phyloP scores from a whole-genome alignment of 2,797 vertebrate genomes.

The Adrianichthys oophorus region DNA sequence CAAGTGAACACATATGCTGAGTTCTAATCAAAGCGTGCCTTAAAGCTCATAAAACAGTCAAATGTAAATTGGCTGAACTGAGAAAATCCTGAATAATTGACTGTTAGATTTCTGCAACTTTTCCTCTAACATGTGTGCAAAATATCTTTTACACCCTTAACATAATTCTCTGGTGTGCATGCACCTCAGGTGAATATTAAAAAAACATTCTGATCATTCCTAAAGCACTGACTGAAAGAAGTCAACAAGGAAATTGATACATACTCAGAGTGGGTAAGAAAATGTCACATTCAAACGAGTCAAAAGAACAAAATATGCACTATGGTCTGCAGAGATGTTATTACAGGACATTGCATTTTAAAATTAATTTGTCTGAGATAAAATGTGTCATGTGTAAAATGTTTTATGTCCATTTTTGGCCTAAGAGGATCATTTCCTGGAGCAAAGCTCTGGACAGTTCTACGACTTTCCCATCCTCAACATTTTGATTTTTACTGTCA shows the following conservation, averaged over 20 bases:
- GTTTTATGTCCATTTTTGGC: too few relatives aligned
- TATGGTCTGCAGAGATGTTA: too few relatives aligned
- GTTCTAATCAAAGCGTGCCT: constrained; percentile 8
- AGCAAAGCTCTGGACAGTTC: too few relatives aligned
- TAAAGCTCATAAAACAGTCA: constrained; percentile 18
- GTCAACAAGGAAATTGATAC: not conserved
- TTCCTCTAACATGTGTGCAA: constrained; percentile 17
- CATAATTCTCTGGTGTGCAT: constrained; percentile 1
- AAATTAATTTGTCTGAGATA: too few relatives aligned
- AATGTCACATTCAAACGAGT: too few relatives aligned
- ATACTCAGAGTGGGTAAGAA: too few relatives aligned
- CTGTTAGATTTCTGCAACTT: constrained; percentile 1
- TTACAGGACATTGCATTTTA: too few relatives aligned
- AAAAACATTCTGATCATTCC: not conserved
- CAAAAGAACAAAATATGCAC: too few relatives aligned
- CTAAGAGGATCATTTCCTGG: too few relatives aligned
- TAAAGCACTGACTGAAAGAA: not conserved
- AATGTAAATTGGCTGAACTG: not conserved
- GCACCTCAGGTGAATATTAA: not conserved
- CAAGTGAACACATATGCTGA: constrained; percentile 4
- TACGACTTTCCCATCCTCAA: too few relatives aligned
- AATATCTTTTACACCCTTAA: constrained; percentile 21
- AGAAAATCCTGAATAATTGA: not conserved
- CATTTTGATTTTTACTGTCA: too few relatives aligned
- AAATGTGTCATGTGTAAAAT: too few relatives aligned